A percentile compares a stretch with the other conserved stretches of the same genome.
Conservation (phyloP, 2,888 invertebrate species). For the Parnassius mnemosyne region DNA sequence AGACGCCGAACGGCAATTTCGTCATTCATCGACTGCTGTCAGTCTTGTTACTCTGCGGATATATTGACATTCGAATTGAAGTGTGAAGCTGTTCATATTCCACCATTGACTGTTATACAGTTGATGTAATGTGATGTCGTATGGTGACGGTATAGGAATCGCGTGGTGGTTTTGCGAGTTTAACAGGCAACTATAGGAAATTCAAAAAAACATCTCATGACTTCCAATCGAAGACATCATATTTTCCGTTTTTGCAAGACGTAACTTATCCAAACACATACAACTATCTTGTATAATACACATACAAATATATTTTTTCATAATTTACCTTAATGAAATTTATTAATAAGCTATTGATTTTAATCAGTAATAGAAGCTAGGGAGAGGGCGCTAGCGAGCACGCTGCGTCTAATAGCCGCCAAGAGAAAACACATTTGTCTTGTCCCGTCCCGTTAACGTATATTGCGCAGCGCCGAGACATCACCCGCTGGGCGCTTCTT, state of each 20-base stretch:
- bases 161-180: too few relatives aligned
- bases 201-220: too few relatives aligned
- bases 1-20: conserved; percentile 8
- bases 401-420: conserved; percentile 64
- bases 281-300: background rate
- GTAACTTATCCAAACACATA: background rate
- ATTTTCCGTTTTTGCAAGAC: too few relatives aligned
- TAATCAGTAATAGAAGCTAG: conserved; percentile 33
- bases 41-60: background rate
- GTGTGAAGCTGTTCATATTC: too few relatives aligned
- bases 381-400: conserved; percentile 43
- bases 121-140: too few relatives aligned
- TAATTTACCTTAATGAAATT: conserved; percentile 12
- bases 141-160: too few relatives aligned
- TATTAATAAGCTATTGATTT: conserved; percentile 55
- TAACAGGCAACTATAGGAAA: too few relatives aligned
- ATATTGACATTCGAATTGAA: background rate
- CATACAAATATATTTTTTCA: background rate
- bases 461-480: conserved; percentile 69
- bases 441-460: conserved; percentile 78
- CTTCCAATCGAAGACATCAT: too few relatives aligned
- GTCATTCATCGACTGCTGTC: conserved; percentile 2
- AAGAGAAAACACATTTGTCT: conserved; percentile 80
- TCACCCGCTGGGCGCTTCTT: conserved; percentile 64
- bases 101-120: too few relatives aligned